phyloP scores from a whole-genome alignment of 2,797 vertebrate species.

The Lindbergichthys nudifrons region DNA sequence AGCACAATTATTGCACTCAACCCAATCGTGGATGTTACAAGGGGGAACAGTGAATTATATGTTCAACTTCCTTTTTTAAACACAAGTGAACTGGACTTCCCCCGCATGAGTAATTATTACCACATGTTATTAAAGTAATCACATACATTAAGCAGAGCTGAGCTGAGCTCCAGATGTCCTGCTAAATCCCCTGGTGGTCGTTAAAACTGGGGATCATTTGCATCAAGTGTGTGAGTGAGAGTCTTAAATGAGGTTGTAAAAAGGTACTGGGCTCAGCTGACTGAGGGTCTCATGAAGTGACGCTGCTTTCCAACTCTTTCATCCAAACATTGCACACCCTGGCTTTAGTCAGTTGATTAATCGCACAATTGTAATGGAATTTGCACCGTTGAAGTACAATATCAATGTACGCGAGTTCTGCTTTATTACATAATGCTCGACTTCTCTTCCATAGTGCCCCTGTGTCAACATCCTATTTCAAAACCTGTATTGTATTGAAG shows the following conservation, averaged over 20 bases:
- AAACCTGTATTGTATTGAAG: too few relatives aligned
- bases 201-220: slow-evolving; percentile 16
- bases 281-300: not conserved
- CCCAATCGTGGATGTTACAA: not conserved
- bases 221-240: not conserved
- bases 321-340: not conserved
- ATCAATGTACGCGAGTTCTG: not conserved
- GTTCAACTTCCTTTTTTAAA: not conserved
- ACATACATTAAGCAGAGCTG: not conserved
- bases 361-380: not conserved
- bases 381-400: not conserved
- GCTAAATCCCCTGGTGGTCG: not conserved
- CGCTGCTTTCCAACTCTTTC: not conserved
- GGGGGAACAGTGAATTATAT: not conserved
- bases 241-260: not conserved
- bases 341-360: not conserved
- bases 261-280: not conserved
- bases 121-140: not conserved
- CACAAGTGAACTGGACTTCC: too few relatives aligned
- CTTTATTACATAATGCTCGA: not conserved
- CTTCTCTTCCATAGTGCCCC: too few relatives aligned
- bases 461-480: too few relatives aligned
- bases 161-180: slow-evolving; percentile 8
- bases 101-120: not conserved
- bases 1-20: too few relatives aligned